Base-by-base conservation (phyloP, 2,797 vertebrate genomes). In the Lerista edwardsae region DNA sequence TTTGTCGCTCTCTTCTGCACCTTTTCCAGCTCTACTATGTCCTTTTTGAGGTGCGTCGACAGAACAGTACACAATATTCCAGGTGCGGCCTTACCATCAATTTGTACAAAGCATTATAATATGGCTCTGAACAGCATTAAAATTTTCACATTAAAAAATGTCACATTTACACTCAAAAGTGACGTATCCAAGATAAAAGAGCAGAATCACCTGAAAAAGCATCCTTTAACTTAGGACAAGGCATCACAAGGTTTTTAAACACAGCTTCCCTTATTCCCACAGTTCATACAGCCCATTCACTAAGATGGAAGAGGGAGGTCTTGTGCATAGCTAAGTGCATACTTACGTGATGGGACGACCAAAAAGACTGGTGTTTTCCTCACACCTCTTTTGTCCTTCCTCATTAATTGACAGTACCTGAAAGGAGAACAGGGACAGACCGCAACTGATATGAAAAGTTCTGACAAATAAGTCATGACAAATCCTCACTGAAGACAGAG, bases 401-500 rank as follows among this genome's bases (percentile, higher is more conserved):
- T 99, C 98, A 0, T 97, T 98, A 90, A 99, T 97, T 6, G 97
- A 98, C 79, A 99, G 95, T 23, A 99, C 97, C 98, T 99, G 90
- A 69, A 90, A 92, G 25, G 65, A 91, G 85, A 86, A 44, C 55
- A 1, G 14, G 44, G 0, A 55, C 41, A 86, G 77, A 75, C 0
- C 2, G 64, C 8, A 8, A 65, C 88, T 51, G 5, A 59, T 64
- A 15, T 3, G 10, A 15, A 14, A 12, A 8, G 29, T 21, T n/a
- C 31, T 34, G 2, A 25, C 11, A n/a, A 71, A 47, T 47, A 47
- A 6, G 1, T 36, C 29, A 76, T 17, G 31, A 21, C 8, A 12
- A 51, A 12, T 1, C 19, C 31, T 71, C n/a, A 65, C 17, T 75
- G 21, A 8, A 25, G 5, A 55, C 21, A 44, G 3, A 29, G 57